A percentile compares a stretch with the other conserved stretches of the same genome.
Evolutionary conservation across 2,888 invertebrate genomes (phyloP).

Genomic region (Alitta virens): DNA sequence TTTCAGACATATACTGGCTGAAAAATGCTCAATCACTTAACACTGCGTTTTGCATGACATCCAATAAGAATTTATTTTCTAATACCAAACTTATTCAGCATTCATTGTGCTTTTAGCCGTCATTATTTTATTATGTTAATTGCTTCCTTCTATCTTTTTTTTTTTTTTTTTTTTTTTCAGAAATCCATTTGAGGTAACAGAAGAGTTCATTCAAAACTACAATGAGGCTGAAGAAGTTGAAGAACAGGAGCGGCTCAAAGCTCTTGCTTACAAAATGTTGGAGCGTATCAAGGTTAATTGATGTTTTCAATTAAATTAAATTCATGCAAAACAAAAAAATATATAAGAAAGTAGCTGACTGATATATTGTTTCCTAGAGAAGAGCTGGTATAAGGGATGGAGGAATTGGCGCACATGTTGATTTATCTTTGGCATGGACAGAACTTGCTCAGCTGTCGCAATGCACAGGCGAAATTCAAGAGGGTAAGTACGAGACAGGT

Average conservation of each 20-base stretch:
- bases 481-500: conserved; percentile 40
- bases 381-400: conserved; percentile 45
- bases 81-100: too few relatives aligned
- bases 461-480: conserved; percentile 54
- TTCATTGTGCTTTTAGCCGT: too few relatives aligned
- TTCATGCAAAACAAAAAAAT: too few relatives aligned
- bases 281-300: conserved; percentile 51
- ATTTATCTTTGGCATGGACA: conserved; percentile 55
- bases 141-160: too few relatives aligned
- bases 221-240: conserved; percentile 42
- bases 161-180: conserved; percentile 35
- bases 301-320: too few relatives aligned
- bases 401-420: conserved; percentile 47
- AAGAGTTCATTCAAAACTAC: conserved; percentile 53
- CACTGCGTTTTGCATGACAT: too few relatives aligned
- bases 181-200: conserved; percentile 53
- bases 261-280: conserved; percentile 47
- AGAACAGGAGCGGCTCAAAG: conserved; percentile 46
- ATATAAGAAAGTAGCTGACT: too few relatives aligned
- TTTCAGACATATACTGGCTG: too few relatives aligned
- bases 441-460: conserved; percentile 55
- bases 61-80: too few relatives aligned
- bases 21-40: too few relatives aligned
- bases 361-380: conserved; percentile 31
- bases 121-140: too few relatives aligned